phyloP scores from a whole-genome alignment of 2,113 vertebrate genomes.

The Siphamia tubifer region DNA sequence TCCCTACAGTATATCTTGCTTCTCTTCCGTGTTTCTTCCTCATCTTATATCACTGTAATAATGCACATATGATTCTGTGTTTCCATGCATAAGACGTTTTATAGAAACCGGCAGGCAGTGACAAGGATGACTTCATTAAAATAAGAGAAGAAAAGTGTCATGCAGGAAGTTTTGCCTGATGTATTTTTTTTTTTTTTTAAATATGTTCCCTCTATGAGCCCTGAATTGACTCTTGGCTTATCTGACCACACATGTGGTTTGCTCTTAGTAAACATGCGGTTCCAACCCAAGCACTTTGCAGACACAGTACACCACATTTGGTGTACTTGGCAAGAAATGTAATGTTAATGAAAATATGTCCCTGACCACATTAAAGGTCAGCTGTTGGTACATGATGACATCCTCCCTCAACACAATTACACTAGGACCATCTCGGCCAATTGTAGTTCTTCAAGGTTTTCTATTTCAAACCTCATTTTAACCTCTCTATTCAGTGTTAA shows the following conservation, averaged over 20 bases:
- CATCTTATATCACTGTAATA: background rate
- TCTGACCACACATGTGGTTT: background rate
- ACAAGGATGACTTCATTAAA: no score
- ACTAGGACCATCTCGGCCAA: no score
- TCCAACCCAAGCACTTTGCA: background rate
- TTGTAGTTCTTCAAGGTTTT: background rate
- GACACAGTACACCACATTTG: background rate
- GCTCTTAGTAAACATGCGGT: background rate
- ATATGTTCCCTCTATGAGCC: background rate
- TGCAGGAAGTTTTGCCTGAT: background rate
- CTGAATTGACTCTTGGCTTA: background rate
- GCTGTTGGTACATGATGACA: background rate
- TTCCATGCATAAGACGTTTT: fast-evolving
- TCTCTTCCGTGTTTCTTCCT: conserved; percentile 5
- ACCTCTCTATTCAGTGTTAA: background rate
- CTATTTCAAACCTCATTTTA: background rate
- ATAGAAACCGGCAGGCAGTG: no score
- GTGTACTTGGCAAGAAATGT: no score
- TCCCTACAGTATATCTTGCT: no score
- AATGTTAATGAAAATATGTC: background rate
- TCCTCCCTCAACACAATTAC: background rate
- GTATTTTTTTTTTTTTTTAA: no score
- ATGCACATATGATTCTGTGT: background rate
- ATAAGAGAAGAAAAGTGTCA: no score
- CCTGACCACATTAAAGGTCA: background rate